Conservation (phyloP, 2,797 vertebrate genomes). For the Chelmon rostratus region DNA sequence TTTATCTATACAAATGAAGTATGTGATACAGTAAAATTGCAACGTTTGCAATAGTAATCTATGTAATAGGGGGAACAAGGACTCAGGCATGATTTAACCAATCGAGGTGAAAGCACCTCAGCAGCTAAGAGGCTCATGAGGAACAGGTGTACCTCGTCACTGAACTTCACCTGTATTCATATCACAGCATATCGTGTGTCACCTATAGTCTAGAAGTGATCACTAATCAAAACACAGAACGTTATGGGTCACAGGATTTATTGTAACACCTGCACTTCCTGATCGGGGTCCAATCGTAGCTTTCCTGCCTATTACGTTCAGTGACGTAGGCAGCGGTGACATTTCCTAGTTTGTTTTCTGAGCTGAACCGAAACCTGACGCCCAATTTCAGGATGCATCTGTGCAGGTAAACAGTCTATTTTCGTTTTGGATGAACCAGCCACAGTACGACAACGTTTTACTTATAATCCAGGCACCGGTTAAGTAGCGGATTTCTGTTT, state of each 20-base stretch:
- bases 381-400: slow-evolving; percentile 65
- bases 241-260: background rate
- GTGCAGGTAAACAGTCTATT: slow-evolving; percentile 55
- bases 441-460: background rate
- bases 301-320: background rate
- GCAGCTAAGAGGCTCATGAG: no score
- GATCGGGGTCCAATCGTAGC: slow-evolving; percentile 56
- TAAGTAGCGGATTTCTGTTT: background rate
- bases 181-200: no score
- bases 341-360: slow-evolving; percentile 75
- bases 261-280: slow-evolving; percentile 30
- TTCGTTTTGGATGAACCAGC: background rate
- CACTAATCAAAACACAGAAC: background rate
- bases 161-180: no score
- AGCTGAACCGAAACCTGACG: slow-evolving; percentile 59
- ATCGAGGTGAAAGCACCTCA: no score
- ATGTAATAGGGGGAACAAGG: no score
- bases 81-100: no score
- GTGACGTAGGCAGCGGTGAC: slow-evolving; percentile 46
- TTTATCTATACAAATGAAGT: no score
- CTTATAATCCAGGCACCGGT: background rate
- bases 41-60: background rate
- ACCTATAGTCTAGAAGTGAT: background rate
- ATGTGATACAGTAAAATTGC: no score
- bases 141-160: no score